Base-by-base conservation (phyloP, 2,797 vertebrate species). In the Chrysocyon brachyurus region DNA sequence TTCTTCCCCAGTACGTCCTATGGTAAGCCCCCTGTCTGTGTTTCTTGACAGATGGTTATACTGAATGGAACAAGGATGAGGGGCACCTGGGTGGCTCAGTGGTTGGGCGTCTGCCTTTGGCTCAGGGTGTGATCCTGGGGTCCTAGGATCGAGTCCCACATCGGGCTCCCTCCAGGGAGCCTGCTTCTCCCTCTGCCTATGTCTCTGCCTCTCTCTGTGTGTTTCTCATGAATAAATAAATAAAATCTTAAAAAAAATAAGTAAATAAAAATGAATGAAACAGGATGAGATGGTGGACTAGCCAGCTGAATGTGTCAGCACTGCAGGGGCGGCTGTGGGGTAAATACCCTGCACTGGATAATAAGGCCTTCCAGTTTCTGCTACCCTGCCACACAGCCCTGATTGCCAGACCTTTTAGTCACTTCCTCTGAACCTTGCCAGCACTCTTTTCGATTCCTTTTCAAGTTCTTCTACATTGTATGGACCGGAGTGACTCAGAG, bases 371-470 rank as follows among this genome's bases (percentile, higher is more conserved):
- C 40, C 52, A 54, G 6, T 72, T 81, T 91, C 57, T 36, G 40
- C 28, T 68, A n/a, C 40, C 16, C 68, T 70, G 12, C 57, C 64
- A 19, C 12, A 15, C 19, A 52, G 56, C 78, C 36, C 36, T 12
- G 4, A 31, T 52, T 94, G 77, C 78, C 49, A 87, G 85, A 31
- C 57, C 40, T 57, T 72, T 52, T 61, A 86, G 85, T 92, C 90
- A 88, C 92, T 97, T 96, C 61, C 89, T 93, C 61, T 79, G 46
- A 52, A 46, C 59, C 61, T 94, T 84, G 46, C 83, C 90, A 79
- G 83, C 52, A 59, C 36, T 75, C 46, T 82, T 85, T 66, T 59
- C 56, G 15, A 6, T 93, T 87, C 57, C 72, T 90, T 89, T 92
- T 75, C 75, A 75, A 63, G 49, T 61, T 77, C 28, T 90, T 83